Percentiles rank a stretch among this genome's conserved stretches.
Conservation (phyloP, 2,888 invertebrate species). For the Drosophila buzzatii region DNA sequence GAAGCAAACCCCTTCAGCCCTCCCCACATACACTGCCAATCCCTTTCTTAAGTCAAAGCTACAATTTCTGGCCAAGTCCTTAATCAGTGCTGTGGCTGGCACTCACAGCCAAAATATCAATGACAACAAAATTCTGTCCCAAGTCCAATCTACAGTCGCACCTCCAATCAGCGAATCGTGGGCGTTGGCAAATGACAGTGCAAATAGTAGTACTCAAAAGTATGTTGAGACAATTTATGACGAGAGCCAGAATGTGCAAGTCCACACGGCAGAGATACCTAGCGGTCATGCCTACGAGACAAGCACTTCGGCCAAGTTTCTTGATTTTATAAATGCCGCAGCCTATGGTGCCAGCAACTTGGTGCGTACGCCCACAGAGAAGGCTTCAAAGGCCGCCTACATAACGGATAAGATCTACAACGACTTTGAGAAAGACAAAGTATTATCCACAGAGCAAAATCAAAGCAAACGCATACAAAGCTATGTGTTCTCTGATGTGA, state of each 20-base stretch:
- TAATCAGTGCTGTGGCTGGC: slow-evolving; percentile 56
- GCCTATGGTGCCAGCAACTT: slow-evolving; percentile 68
- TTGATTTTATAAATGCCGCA: slow-evolving; percentile 67
- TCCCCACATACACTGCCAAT: slow-evolving; percentile 60
- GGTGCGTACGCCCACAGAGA: slow-evolving; percentile 57
- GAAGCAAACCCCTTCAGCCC: slow-evolving; percentile 18
- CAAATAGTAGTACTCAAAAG: slow-evolving; percentile 37
- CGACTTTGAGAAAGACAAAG: slow-evolving; percentile 4
- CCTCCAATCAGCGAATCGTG: slow-evolving; percentile 23
- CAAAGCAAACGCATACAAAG: slow-evolving; percentile 78
- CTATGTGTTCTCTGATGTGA: slow-evolving; percentile 83
- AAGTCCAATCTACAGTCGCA: slow-evolving; percentile 24
- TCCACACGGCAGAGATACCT: slow-evolving; percentile 69
- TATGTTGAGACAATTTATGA: slow-evolving; percentile 74
- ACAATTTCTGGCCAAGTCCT: slow-evolving; percentile 58
- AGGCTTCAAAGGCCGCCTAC: slow-evolving; percentile 33
- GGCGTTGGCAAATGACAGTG: slow-evolving; percentile 52
- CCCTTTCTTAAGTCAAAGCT: slow-evolving; percentile 70
- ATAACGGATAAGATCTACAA: slow-evolving; percentile 15
- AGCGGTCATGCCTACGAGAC: slow-evolving; percentile 54
- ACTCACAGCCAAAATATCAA: slow-evolving; percentile 37
- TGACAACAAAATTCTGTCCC: slow-evolving; percentile 21
- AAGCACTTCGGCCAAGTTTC: slow-evolving; percentile 61
- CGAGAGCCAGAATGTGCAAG: slow-evolving; percentile 77
- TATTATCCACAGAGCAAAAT: slow-evolving; percentile 28